Evolutionary conservation across 2,888 invertebrate species (phyloP), one percentile per base, ranked within the genome.

Genomic region (Idaea dimidiata): DNA sequence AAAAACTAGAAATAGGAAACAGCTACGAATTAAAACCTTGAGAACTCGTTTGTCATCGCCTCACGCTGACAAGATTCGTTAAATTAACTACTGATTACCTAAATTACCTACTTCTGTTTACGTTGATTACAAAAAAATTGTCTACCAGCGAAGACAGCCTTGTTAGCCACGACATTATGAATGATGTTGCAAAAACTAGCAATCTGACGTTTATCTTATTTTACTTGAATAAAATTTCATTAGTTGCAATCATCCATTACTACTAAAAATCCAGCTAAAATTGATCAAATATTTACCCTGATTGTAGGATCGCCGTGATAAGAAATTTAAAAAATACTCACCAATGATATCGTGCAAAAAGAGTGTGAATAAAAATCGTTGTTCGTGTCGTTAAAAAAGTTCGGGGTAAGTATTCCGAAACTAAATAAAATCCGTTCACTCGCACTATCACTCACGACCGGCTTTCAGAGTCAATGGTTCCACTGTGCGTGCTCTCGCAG

Each of bases 371-470:
- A 66, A 68, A 64, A 72, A 71, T 71, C 68, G 68, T 66, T 57
- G 68, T 78, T 82, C 78, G 78, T 73, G 71, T 84, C 83, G 86
- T 73, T 81, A 76, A 78, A 73, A 72, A 76, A 82, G 86, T 88
- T 83, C 83, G 78, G 73, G 64, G 70, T 74, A 77, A 68, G 75
- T 68, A 77, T 81, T 80, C 79, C 77, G 82, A 78, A 79, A 78
- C 89, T 43, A 89, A 88, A 84, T 24, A 75, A 77, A 79, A 78
- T 79, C 79, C 78, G 79, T 77, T 82, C 89, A 89, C 89, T 83
- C 79, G 87, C 91, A 90, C 91, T 89, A 83, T 86, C 90, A 91
- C 90, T 89, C 86, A 83, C 87, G 78, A 81, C 83, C 85, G 87
- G 82, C 82, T 81, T 83, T 83, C 82, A 73, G 60, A 66, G 76